A percentile compares a stretch with the other conserved stretches of the same genome.
Evolutionary conservation across 2,113 vertebrate genomes (phyloP).

Genomic region (Oncorhynchus nerka): DNA sequence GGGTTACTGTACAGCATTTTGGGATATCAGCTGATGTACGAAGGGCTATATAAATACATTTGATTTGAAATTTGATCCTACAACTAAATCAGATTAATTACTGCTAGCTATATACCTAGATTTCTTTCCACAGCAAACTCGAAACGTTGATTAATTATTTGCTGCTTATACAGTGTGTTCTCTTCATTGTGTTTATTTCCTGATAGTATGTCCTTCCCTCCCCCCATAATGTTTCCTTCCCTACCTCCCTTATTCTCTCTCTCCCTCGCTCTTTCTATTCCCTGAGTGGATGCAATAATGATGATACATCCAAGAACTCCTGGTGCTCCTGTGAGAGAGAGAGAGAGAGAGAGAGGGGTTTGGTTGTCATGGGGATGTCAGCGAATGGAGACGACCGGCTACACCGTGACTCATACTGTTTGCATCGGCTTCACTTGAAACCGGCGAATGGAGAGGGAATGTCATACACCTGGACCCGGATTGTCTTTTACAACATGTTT

Average conservation of each 20-base stretch:
- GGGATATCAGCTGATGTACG: too few species aligned
- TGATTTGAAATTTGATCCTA: too few species aligned
- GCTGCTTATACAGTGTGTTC: neutral
- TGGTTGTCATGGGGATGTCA: slow-evolving; percentile 49
- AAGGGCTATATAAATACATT: too few species aligned
- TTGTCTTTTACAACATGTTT: slow-evolving; percentile 35
- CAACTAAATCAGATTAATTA: too few species aligned
- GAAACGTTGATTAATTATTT: neutral
- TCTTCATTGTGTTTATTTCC: neutral
- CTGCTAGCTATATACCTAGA: too few species aligned
- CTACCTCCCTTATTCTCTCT: slow-evolving; percentile 4
- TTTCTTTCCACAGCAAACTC: too few species aligned
- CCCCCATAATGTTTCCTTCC: neutral
- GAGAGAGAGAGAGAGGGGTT: too few species aligned
- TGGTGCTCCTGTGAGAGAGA: slow-evolving; percentile 36
- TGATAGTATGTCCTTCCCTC: neutral
- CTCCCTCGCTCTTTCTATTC: slow-evolving; percentile 25
- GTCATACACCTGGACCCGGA: slow-evolving; percentile 37
- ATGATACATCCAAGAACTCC: slow-evolving; percentile 54
- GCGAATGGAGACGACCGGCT: slow-evolving; percentile 32
- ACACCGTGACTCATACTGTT: slow-evolving; percentile 53
- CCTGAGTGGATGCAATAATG: slow-evolving; percentile 33
- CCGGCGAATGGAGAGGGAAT: slow-evolving; percentile 35
- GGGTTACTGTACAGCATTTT: too few species aligned
- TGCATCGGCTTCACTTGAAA: slow-evolving; percentile 45